Conservation (phyloP, 2,797 vertebrate genomes). For the Emydoidea blandingii region DNA sequence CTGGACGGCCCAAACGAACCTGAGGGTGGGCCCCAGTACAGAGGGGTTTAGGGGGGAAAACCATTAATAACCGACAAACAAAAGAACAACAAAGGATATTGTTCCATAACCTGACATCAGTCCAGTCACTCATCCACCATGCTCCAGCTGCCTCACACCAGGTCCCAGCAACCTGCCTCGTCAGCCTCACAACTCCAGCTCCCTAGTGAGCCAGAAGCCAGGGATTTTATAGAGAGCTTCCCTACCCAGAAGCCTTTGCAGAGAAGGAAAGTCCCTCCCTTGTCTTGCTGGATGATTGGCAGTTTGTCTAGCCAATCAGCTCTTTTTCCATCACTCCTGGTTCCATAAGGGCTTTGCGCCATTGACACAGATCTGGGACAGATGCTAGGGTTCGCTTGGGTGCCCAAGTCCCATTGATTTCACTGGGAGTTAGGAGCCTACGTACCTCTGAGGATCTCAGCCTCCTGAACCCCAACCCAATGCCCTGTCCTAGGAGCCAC, state of each 20-base stretch:
- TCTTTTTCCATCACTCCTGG: not conserved
- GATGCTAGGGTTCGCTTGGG: not conserved
- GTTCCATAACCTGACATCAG: not conserved
- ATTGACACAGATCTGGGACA: not conserved
- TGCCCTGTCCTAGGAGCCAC: not conserved
- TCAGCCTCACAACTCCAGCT: not conserved
- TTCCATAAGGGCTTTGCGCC: not conserved
- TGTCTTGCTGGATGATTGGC: not conserved
- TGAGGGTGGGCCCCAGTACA: not conserved
- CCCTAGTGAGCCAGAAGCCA: fast-evolving
- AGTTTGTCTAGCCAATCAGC: not conserved
- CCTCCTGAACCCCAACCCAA: not conserved
- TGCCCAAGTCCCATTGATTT: not conserved
- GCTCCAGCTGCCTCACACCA: not conserved
- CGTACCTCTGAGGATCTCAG: not conserved
- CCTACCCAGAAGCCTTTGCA: not conserved
- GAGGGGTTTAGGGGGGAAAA: not conserved
- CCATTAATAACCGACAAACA: not conserved
- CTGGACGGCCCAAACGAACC: not conserved
- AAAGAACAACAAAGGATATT: not conserved
- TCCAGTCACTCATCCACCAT: not conserved
- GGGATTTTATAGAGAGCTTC: not conserved
- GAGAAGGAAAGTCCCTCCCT: not conserved
- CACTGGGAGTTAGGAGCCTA: not conserved
- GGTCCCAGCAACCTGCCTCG: fast-evolving